Evolutionary conservation across 2,888 invertebrate genomes (phyloP), one percentile per base, ranked within the genome.

Genomic region (Drosophila recens): DNA sequence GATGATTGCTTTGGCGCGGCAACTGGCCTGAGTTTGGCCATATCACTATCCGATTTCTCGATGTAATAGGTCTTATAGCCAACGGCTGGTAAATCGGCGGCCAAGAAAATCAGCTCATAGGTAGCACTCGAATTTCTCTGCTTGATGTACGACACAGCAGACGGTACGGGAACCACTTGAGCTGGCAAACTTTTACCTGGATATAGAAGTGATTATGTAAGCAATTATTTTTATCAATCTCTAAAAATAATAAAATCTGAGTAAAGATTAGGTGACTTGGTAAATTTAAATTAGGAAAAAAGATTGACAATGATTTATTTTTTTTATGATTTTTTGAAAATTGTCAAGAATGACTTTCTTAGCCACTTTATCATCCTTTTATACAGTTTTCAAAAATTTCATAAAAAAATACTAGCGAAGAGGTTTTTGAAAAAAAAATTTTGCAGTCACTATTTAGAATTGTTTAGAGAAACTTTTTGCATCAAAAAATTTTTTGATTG

Each of bases 71-170:
- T 94, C 82, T 94, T 95, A 79, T 95, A 95, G 0, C 97, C 96
- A 1, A 96, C 91, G 0, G 96, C 93, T 0, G 96, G 96, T 2
- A 97, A 87, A 3, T 94, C 91, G 4, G 91, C 84, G 0, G 96
- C 96, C n/a, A 94, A 83, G 68, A 98, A 97, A 0, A 97, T 93
- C 0, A 97, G 90, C 82, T 97, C 97, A 79, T 94, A 93, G 0
- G 93, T 94, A 0, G 97, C 96, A 8, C 81, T 90, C 0, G 96
- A 96, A 0, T 84, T 72, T 53, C 97, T 93, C 38, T 95, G 96
- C 0, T 95, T 94, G 38, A 97, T 94, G 0, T 92, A 90, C 34
- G 89, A 72, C 0, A 97, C 93, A 0, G 93, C 75, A 0, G 92
- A 86, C 0, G 96, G 94, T 67, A 97, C 93, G 0, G 95, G 94